Conservation (phyloP, 1,140 invertebrate species). For the Drepana arcuata region DNA sequence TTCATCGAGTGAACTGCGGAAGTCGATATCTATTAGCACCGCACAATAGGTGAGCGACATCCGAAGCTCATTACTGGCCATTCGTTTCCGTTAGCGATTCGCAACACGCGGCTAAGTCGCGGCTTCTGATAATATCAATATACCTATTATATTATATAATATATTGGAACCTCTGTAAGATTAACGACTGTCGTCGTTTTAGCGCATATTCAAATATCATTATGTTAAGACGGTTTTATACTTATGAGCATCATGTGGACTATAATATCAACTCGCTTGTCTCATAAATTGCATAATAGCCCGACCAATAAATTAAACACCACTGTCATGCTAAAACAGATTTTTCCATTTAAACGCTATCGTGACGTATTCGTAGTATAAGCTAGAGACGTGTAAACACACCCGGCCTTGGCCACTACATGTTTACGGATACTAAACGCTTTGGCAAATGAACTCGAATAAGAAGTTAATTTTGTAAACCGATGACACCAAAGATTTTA, state of each 20-base stretch:
- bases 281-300: constrained; percentile 2
- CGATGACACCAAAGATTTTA: constrained; percentile 12
- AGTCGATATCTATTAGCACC: constrained; percentile 67
- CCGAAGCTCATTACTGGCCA: constrained; percentile 67
- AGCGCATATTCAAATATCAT: no score
- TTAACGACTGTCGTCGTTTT: no score
- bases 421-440: constrained; percentile 52
- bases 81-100: constrained; percentile 62
- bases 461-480: constrained; percentile 20
- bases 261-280: neutral
- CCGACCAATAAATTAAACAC: constrained; percentile 3
- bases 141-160: no score
- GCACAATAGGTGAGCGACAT: constrained; percentile 70
- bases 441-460: constrained; percentile 41
- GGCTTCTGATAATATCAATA: constrained; percentile 25
- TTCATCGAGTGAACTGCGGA: constrained; percentile 58
- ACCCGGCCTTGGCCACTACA: constrained; percentile 37
- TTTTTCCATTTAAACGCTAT: constrained; percentile 7
- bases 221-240: no score
- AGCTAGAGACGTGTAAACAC: constrained; percentile 38
- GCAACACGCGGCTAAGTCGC: constrained; percentile 38
- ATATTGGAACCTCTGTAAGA: no score
- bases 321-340: neutral
- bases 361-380: constrained; percentile 10
- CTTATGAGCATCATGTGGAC: no score